phyloP scores from a whole-genome alignment of 2,113 vertebrate species.

The Pongo abelii region DNA sequence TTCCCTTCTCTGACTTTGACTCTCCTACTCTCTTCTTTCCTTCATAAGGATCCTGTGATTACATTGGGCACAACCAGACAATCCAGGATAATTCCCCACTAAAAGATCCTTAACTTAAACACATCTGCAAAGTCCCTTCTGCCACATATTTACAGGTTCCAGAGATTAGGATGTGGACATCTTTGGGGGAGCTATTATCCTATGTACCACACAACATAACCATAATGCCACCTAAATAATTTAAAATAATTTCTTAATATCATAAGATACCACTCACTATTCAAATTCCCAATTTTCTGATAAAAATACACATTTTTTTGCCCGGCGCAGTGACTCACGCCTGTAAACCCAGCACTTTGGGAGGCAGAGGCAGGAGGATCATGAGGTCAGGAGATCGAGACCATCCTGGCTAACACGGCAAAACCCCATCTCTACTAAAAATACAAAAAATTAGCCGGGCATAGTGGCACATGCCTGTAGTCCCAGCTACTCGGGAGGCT shows the following conservation, averaged over 20 bases:
- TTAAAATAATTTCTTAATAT: constrained; percentile 9
- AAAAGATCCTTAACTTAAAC: neutral
- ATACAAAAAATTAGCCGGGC: too few relatives aligned
- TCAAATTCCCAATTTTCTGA: neutral
- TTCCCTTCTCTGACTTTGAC: neutral
- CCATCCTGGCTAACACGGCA: too few relatives aligned
- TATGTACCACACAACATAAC: neutral
- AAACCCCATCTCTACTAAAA: too few relatives aligned
- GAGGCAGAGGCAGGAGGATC: too few relatives aligned
- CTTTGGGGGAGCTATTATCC: neutral
- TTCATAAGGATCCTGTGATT: neutral
- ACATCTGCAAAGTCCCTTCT: neutral
- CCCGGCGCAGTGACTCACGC: too few relatives aligned
- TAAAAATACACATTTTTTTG: neutral
- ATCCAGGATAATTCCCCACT: neutral
- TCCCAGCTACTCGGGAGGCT: too few relatives aligned
- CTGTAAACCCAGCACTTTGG: too few relatives aligned
- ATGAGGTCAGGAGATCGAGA: too few relatives aligned
- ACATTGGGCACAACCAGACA: neutral
- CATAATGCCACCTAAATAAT: neutral
- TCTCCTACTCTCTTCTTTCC: neutral
- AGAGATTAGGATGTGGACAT: neutral
- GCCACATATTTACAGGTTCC: neutral
- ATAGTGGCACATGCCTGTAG: too few relatives aligned
- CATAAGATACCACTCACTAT: constrained; percentile 14